Evolutionary conservation across 1,140 invertebrate species (phyloP).

Genomic region (Pseudomyrmex gracilis): DNA sequence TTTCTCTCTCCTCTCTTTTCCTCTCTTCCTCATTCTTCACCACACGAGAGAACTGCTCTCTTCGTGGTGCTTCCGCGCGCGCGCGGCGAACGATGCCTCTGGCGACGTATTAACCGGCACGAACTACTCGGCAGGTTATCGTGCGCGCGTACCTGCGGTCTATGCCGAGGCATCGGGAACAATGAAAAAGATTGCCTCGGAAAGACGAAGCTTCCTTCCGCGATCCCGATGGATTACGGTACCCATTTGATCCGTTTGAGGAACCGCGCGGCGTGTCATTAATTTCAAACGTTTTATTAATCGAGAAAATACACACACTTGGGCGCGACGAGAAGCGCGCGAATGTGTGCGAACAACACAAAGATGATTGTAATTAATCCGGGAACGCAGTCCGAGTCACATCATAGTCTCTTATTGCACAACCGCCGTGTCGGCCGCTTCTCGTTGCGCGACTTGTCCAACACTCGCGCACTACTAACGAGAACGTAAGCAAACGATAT

Average conservation of each 20-base stretch:
- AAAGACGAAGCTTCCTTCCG: conserved; percentile 21
- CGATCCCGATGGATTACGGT: neutral
- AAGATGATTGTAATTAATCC: conserved; percentile 23
- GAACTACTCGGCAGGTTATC: conserved; percentile 60
- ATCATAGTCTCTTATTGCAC: conserved; percentile 30
- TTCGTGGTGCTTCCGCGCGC: conserved; percentile 44
- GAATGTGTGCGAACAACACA: too few species aligned
- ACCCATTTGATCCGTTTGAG: neutral
- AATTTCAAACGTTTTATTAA: conserved; percentile 1
- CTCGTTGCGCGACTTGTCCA: conserved; percentile 17
- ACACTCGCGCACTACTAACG: conserved; percentile 27
- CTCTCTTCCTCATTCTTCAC: conserved; percentile 6
- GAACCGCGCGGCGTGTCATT: conserved; percentile 25
- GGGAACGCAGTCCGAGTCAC: conserved; percentile 25
- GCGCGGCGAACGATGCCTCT: conserved; percentile 60
- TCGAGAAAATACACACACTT: neutral
- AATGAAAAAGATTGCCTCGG: conserved; percentile 54
- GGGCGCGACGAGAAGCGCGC: neutral
- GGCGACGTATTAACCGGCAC: conserved; percentile 76
- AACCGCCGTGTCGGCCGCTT: conserved; percentile 7
- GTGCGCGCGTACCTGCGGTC: conserved; percentile 20
- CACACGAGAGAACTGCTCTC: conserved; percentile 32
- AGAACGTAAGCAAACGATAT: conserved; percentile 28
- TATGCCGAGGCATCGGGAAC: neutral
- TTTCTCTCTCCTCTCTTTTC: conserved; percentile 28